Evolutionary conservation across 2,888 invertebrate species (phyloP).

Genomic region (Iphiclides podalirius): DNA sequence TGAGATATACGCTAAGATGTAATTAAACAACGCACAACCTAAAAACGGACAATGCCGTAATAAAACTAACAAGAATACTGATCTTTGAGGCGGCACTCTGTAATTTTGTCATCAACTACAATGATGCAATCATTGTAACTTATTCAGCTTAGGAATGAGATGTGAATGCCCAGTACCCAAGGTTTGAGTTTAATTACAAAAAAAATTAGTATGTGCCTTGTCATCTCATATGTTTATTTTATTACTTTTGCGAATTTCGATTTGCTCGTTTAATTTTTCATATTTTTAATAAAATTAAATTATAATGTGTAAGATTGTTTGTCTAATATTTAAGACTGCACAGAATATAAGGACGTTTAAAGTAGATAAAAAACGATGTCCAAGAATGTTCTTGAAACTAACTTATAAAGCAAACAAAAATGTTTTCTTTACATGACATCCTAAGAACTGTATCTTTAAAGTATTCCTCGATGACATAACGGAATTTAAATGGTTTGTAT

Average conservation of each 20-base stretch:
- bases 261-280: too few relatives aligned
- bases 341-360: too few relatives aligned
- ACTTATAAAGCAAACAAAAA: too few relatives aligned
- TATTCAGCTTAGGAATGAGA: constrained; percentile 21
- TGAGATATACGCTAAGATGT: neutral
- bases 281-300: too few relatives aligned
- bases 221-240: too few relatives aligned
- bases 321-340: too few relatives aligned
- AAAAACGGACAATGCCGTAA: constrained; percentile 40
- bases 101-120: constrained; percentile 39
- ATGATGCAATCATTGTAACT: constrained; percentile 38
- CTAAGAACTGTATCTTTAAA: neutral
- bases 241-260: too few relatives aligned
- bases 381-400: too few relatives aligned
- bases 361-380: too few relatives aligned
- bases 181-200: constrained; percentile 18
- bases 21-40: constrained; percentile 1
- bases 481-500: constrained; percentile 12
- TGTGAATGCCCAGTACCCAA: constrained; percentile 16
- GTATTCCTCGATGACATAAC: neutral
- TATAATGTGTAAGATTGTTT: too few relatives aligned
- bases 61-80: constrained; percentile 38
- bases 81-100: constrained; percentile 36
- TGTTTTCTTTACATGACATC: too few relatives aligned
- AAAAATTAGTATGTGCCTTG: too few relatives aligned